These are phyloP conservation scores for Rhagoletis zephyria DNA, from an alignment of 1,140 invertebrate species.

Conservation along the genomic window DNA sequence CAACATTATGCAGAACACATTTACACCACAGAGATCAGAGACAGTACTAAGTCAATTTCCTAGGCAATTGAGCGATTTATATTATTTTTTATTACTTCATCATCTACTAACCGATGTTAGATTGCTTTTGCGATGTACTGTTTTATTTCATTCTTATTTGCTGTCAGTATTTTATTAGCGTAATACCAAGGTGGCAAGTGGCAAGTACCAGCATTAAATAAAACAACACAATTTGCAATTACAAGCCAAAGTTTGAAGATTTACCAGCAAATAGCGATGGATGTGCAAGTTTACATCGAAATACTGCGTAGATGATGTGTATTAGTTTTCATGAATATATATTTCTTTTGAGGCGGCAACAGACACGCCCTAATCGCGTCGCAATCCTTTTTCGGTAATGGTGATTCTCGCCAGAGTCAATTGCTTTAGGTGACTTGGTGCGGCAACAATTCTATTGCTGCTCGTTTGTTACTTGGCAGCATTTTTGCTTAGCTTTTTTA, in stretches of 20 bases:
- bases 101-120: background rate
- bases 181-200: background rate
- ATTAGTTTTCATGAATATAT: no score
- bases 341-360: background rate
- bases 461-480: background rate
- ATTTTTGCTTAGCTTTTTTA: background rate
- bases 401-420: background rate
- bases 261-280: background rate
- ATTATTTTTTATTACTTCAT: background rate
- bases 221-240: conserved; percentile 1
- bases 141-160: background rate
- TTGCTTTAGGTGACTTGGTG: background rate
- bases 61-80: background rate
- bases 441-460: background rate
- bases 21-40: no score
- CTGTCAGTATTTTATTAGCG: background rate
- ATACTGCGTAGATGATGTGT: no score
- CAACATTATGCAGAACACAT: no score
- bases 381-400: background rate
- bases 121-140: no score
- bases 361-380: background rate
- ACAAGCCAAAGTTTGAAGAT: background rate
- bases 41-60: background rate
- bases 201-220: background rate
- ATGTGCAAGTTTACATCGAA: background rate